A percentile compares a stretch with the other conserved stretches of the same genome.
These are phyloP conservation scores for Monochamus saltuarius DNA, from an alignment of 1,140 invertebrate genomes.

Conservation along the genomic window DNA sequence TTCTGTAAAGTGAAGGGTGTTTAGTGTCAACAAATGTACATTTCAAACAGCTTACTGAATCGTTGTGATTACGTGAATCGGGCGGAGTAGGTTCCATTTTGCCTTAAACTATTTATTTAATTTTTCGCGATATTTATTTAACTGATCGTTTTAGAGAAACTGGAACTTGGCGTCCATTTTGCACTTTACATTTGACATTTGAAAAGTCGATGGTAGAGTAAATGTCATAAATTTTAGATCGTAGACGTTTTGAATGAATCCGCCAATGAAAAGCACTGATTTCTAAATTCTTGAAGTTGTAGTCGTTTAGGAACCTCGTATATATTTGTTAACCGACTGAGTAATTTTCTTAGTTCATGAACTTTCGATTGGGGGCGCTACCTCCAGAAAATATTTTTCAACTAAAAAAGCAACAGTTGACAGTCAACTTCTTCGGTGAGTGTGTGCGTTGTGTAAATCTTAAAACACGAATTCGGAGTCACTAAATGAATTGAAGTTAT, in stretches of 20 bases:
- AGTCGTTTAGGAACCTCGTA: too few relatives aligned
- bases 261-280: too few relatives aligned
- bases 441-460: conserved; percentile 16
- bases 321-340: too few relatives aligned
- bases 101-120: background rate
- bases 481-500: background rate
- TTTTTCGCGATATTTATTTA: background rate
- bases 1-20: conserved; percentile 2
- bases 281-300: too few relatives aligned
- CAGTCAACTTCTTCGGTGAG: conserved; percentile 21
- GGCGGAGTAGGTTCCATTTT: conserved; percentile 22
- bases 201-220: too few relatives aligned
- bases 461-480: background rate
- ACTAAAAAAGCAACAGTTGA: conserved; percentile 30
- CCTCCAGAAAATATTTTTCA: background rate
- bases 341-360: too few relatives aligned
- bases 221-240: too few relatives aligned
- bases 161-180: conserved; percentile 4
- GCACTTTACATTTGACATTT: background rate
- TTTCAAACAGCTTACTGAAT: background rate
- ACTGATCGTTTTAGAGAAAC: background rate
- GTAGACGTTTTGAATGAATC: too few relatives aligned
- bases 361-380: too few relatives aligned
- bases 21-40: background rate
- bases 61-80: conserved; percentile 10